These are phyloP conservation scores for Arctia plantaginis DNA, from an alignment of 2,888 invertebrate species.

Conservation along the genomic window DNA sequence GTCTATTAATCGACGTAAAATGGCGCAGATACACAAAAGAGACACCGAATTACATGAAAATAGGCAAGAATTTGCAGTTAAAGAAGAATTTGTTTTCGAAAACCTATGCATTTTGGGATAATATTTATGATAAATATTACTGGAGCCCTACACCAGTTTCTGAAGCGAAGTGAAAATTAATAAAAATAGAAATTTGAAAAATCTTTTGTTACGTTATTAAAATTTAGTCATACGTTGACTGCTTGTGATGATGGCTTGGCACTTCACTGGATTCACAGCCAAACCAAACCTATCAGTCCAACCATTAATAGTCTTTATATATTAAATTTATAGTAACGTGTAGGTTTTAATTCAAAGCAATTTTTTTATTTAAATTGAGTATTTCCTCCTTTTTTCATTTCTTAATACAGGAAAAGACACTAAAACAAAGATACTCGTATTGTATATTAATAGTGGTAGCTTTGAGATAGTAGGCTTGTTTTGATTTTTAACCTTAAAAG, in stretches of 20 bases:
- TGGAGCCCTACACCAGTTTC: constrained; percentile 65
- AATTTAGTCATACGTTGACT: no score
- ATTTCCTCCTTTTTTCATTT: no score
- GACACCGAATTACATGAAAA: constrained; percentile 69
- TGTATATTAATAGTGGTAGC: no score
- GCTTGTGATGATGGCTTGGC: no score
- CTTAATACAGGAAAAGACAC: no score
- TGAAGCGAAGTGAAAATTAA: background rate
- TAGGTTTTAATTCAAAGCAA: background rate
- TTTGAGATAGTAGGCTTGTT: no score
- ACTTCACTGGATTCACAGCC: no score
- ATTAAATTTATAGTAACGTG: background rate
- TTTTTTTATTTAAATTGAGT: background rate
- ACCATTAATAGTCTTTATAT: no score
- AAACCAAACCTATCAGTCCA: no score
- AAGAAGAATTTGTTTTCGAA: constrained; percentile 67
- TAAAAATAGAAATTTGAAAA: background rate
- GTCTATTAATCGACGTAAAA: constrained; percentile 63
- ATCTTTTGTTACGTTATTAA: background rate
- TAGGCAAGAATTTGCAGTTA: constrained; percentile 63
- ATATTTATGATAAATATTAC: constrained; percentile 71
- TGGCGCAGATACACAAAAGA: constrained; percentile 70
- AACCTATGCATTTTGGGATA: constrained; percentile 72
- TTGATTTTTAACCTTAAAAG: no score
- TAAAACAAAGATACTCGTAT: no score